Evolutionary conservation across 2,113 vertebrate species (phyloP).

Genomic region (Calypte anna): DNA sequence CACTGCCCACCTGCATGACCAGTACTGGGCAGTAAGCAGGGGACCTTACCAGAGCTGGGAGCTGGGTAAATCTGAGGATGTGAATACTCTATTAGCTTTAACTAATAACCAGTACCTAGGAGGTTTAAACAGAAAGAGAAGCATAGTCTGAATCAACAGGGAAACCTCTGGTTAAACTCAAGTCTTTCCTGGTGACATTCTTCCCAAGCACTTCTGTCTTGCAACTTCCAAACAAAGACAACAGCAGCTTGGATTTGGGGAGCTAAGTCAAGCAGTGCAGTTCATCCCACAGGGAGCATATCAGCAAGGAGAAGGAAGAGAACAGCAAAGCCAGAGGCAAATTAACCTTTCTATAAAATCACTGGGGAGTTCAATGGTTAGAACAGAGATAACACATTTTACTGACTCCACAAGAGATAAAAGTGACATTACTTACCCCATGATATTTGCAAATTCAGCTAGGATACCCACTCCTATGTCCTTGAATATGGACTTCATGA

Average conservation of each 20-base stretch:
- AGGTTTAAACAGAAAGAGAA: not conserved
- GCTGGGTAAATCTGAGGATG: not conserved
- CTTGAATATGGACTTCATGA: not conserved
- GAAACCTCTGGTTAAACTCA: not conserved
- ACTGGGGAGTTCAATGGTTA: not conserved
- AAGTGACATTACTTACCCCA: not conserved
- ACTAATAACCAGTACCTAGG: not conserved
- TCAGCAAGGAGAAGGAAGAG: not conserved
- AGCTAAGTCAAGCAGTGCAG: not conserved
- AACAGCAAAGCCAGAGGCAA: not conserved
- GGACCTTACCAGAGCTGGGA: not conserved
- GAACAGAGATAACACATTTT: not conserved
- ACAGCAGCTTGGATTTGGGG: not conserved
- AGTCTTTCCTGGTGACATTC: not conserved
- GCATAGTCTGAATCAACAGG: not conserved
- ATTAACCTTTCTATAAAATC: not conserved
- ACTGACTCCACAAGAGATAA: not conserved
- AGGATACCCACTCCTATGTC: not conserved
- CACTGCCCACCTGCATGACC: too few species aligned
- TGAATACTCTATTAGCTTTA: not conserved
- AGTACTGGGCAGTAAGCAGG: too few species aligned
- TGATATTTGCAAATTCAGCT: not conserved
- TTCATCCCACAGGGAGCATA: not conserved
- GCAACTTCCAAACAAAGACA: not conserved
- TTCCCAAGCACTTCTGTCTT: not conserved